These are phyloP conservation scores for Gallinago stenura DNA, from an alignment of 2,797 vertebrate species.

Conservation along the genomic window DNA sequence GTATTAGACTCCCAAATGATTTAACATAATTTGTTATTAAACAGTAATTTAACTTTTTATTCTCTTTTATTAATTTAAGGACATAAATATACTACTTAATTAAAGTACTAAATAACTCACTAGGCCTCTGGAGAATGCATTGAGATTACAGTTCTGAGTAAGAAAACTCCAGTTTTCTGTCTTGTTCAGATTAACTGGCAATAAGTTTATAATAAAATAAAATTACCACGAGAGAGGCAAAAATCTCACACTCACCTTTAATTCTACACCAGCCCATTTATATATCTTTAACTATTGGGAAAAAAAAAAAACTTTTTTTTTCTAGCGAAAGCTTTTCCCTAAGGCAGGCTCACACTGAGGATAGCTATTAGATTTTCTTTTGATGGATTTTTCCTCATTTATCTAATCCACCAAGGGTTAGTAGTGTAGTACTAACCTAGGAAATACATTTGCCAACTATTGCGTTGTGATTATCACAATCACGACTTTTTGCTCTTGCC, in stretches of 20 bases:
- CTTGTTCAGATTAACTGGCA: not conserved
- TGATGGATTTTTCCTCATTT: constrained; percentile 34
- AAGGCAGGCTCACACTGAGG: not conserved
- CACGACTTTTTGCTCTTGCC: not conserved
- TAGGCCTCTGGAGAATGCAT: not conserved
- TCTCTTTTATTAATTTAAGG: not conserved
- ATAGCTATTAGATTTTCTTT: not conserved
- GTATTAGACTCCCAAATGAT: not conserved
- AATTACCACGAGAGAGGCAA: not conserved
- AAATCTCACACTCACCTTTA: not conserved
- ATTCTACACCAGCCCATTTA: not conserved
- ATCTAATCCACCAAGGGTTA: constrained; percentile 2
- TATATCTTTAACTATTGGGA: not conserved
- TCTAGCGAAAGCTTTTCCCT: not conserved
- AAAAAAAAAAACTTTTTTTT: not conserved
- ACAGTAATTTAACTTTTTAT: not conserved
- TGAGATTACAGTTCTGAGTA: not conserved
- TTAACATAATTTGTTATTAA: not conserved
- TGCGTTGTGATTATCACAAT: not conserved
- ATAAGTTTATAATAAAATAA: not conserved
- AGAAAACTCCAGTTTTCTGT: not conserved
- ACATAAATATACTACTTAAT: not conserved
- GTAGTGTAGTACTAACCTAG: not conserved
- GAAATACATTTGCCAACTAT: not conserved
- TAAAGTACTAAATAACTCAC: not conserved